Evolutionary conservation across 1,140 invertebrate genomes (phyloP).

Genomic region (Pinna nobilis): DNA sequence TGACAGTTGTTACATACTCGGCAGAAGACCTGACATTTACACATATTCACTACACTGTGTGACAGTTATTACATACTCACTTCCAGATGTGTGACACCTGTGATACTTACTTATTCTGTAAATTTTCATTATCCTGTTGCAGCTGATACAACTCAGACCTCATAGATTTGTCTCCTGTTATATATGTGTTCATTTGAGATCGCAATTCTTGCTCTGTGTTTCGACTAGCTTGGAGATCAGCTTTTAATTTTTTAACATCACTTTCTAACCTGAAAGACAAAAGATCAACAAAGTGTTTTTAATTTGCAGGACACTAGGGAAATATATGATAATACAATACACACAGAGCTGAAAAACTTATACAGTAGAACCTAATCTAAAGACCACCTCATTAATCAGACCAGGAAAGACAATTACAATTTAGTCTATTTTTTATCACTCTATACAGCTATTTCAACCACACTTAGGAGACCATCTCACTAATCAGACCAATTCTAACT

Average conservation of each 20-base stretch:
- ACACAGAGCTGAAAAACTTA: neutral
- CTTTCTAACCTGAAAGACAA: slow-evolving; percentile 77
- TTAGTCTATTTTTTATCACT: too few relatives aligned
- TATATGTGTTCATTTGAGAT: slow-evolving; percentile 83
- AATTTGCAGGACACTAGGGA: too few relatives aligned
- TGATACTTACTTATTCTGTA: slow-evolving; percentile 85
- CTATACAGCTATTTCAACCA: too few relatives aligned
- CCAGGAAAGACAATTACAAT: too few relatives aligned
- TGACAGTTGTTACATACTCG: too few relatives aligned
- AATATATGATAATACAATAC: neutral
- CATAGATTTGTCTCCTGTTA: slow-evolving; percentile 83
- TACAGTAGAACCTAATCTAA: neutral
- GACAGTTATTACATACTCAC: too few relatives aligned
- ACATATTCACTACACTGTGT: too few relatives aligned
- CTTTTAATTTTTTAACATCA: slow-evolving; percentile 88
- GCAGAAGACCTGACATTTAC: too few relatives aligned
- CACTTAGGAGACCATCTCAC: too few relatives aligned
- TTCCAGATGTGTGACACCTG: too few relatives aligned
- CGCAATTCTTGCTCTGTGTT: slow-evolving; percentile 89
- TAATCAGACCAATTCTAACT: too few relatives aligned
- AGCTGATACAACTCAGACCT: slow-evolving; percentile 85
- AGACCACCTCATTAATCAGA: too few relatives aligned
- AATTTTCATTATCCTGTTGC: slow-evolving; percentile 87
- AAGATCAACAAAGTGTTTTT: neutral
- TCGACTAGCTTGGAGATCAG: slow-evolving; percentile 82